phyloP scores from a whole-genome alignment of 2,888 invertebrate species.

The Diarsia rubi region DNA sequence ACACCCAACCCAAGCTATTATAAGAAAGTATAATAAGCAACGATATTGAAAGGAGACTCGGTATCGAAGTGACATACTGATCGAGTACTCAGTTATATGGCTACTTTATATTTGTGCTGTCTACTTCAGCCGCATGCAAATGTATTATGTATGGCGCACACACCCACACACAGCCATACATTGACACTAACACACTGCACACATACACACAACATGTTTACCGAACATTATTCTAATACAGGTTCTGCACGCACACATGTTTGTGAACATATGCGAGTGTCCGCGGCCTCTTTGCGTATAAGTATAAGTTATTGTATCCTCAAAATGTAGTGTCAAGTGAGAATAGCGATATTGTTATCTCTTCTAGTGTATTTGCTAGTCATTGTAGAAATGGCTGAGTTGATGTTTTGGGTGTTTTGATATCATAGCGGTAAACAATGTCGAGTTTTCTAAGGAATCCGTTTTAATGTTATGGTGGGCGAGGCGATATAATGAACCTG shows the following conservation, averaged over 20 bases:
- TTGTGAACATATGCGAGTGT: slow-evolving; percentile 66
- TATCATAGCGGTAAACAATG: slow-evolving; percentile 7
- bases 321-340: slow-evolving; percentile 63
- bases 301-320: slow-evolving; percentile 62
- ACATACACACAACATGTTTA: slow-evolving; percentile 57
- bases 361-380: slow-evolving; percentile 49
- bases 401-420: slow-evolving; percentile 19
- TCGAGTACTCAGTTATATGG: slow-evolving; percentile 78
- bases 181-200: slow-evolving; percentile 43
- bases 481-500: neutral
- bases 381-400: slow-evolving; percentile 19
- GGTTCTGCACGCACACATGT: slow-evolving; percentile 69
- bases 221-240: slow-evolving; percentile 70
- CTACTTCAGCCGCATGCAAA: slow-evolving; percentile 81
- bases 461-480: slow-evolving; percentile 1
- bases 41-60: slow-evolving; percentile 49
- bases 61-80: slow-evolving; percentile 82
- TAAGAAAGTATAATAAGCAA: slow-evolving; percentile 53
- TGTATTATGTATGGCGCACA: slow-evolving; percentile 73
- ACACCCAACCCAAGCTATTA: slow-evolving; percentile 19
- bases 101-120: slow-evolving; percentile 73
- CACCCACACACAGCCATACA: slow-evolving; percentile 63
- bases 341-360: slow-evolving; percentile 56
- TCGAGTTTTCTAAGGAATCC: neutral
- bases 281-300: slow-evolving; percentile 77